phyloP scores from a whole-genome alignment of 1,140 invertebrate genomes.

The Drosophila virilis region DNA sequence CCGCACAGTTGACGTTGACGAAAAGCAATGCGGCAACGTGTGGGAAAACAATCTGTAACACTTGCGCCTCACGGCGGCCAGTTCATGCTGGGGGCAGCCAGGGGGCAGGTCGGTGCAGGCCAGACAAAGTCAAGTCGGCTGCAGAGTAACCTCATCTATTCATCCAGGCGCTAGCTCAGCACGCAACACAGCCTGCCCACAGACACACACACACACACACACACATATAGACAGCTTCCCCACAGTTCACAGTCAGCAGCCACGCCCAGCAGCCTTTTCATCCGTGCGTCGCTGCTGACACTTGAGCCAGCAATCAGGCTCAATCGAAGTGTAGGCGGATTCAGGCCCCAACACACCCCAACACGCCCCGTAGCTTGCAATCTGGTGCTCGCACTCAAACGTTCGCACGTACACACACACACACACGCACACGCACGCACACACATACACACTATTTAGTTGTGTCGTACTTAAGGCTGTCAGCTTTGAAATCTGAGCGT shows the following conservation, averaged over 20 bases:
- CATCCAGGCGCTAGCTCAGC: constrained; percentile 15
- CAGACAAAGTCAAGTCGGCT: constrained; percentile 30
- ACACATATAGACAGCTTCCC: not conserved
- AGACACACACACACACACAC: not conserved
- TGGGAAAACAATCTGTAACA: constrained; percentile 77
- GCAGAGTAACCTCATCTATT: constrained; percentile 37
- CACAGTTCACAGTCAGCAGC: constrained; percentile 5
- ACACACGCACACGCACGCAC: not conserved
- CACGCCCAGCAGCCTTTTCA: constrained; percentile 54
- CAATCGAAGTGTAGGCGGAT: constrained; percentile 65
- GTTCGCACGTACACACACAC: constrained; percentile 60
- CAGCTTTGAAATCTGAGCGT: constrained; percentile 71
- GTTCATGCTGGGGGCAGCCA: not conserved
- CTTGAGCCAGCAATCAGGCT: constrained; percentile 80
- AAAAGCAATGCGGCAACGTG: constrained; percentile 60
- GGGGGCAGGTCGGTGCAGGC: not conserved
- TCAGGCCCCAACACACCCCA: not conserved
- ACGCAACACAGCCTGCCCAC: constrained; percentile 27
- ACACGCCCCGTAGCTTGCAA: constrained; percentile 51
- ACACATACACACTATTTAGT: not conserved
- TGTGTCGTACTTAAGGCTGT: constrained; percentile 12
- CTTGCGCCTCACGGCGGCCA: constrained; percentile 61
- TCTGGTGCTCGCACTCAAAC: constrained; percentile 69
- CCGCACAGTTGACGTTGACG: constrained; percentile 73
- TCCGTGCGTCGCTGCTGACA: constrained; percentile 72